Percentiles rank a stretch among this genome's conserved stretches.
These are phyloP conservation scores for Otus sunia DNA, from an alignment of 2,113 vertebrate species.

Conservation along the genomic window DNA sequence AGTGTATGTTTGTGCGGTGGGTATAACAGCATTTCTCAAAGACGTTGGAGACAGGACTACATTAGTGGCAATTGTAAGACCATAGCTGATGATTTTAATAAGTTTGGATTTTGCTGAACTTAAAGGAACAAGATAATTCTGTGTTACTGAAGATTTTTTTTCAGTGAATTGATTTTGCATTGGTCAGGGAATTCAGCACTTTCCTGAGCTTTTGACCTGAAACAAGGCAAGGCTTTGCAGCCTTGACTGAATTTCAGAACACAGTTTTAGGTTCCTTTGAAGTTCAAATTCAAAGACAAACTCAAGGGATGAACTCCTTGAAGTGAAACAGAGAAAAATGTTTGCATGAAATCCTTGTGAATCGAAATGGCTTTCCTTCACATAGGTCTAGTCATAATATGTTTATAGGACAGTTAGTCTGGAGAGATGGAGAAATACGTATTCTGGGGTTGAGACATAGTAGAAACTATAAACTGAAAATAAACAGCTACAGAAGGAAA, in stretches of 20 bases:
- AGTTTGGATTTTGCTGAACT: not conserved
- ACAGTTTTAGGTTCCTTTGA: not conserved
- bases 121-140: not conserved
- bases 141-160: not conserved
- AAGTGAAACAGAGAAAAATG: not conserved
- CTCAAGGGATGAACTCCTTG: not conserved
- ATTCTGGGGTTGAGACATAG: not conserved
- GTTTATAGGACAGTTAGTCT: not conserved
- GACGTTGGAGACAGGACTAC: not conserved
- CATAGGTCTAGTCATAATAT: not conserved
- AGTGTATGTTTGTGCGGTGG: rapidly evolving
- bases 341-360: not conserved
- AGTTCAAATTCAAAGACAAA: slow-evolving; percentile 30
- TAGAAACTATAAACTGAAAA: not conserved
- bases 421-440: not conserved
- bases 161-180: not conserved
- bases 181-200: not conserved
- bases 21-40: not conserved
- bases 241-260: not conserved
- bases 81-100: not conserved
- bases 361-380: not conserved
- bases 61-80: not conserved
- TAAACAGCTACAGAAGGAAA: not conserved
- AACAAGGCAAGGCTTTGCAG: not conserved
- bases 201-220: slow-evolving; percentile 1